Evolutionary conservation across 2,113 vertebrate genomes (phyloP), one percentile per base, ranked within the genome.

Genomic region (Siphamia tubifer): DNA sequence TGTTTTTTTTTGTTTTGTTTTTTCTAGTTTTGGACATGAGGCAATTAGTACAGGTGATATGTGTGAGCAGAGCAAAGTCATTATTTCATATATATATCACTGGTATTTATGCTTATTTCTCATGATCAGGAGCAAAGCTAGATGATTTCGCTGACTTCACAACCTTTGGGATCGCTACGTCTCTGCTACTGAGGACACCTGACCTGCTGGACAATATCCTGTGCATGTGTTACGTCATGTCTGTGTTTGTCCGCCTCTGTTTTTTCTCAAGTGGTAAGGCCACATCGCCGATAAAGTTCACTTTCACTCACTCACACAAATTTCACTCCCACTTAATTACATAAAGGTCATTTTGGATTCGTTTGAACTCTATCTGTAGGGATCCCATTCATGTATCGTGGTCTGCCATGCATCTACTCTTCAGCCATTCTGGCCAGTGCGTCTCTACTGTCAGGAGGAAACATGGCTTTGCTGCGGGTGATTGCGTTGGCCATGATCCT

Each of bases 121-220:
- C 12, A 1, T 16, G 1, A 48, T 36, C 82, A 99, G 96, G 96
- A 56, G 92, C 93, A 1, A 95, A 97, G 64, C 85, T 98, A 57
- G 95, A 97, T 5, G 96, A 97, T 56, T 97, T 96, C 2, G 96
- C 95, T 0, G 94, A 96, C 77, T 99, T 97, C 81, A 98, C 96
- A 8, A 95, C 95, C 0, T 98, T 98, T 0, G 96, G 97, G 32
- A 90, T 99, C 28, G 96, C 95, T 36, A 95, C 96, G 0, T 94
- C 94, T 0, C 74, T 98, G 74, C 90, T 98, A 21, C 87, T 98
- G 27, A 92, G 93, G 31, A 91, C 94, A 0, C 74, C 88, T 0
- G 89, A 92, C 0, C 27, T 94, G 65, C 68, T 96, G 74, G 95
- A 92, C 0, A 94, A 90, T 70, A 40, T 95, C 19, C 83, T 98